Percentiles rank a stretch among this genome's conserved stretches.
These are phyloP conservation scores for Caenorhabditis angaria DNA, from an alignment of 2,888 invertebrate species.

Conservation along the genomic window DNA sequence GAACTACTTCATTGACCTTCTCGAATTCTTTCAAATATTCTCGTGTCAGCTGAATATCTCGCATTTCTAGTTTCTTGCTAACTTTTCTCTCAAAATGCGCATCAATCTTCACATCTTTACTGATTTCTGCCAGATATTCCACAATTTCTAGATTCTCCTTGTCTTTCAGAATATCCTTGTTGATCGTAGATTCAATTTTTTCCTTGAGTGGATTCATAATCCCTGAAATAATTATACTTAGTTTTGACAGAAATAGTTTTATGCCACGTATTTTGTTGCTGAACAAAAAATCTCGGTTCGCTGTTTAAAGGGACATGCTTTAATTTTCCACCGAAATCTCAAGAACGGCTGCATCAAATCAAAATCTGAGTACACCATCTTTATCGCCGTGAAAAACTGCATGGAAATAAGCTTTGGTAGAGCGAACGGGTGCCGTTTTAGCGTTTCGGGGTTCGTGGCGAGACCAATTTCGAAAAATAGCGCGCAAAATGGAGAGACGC, in stretches of 20 bases:
- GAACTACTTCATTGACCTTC: slow-evolving; percentile 33
- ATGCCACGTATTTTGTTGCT: background rate
- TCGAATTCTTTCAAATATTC: slow-evolving; percentile 37
- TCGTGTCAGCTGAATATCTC: slow-evolving; percentile 22
- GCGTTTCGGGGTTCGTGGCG: no score
- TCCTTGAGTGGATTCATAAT: slow-evolving; percentile 22
- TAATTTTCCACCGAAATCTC: no score
- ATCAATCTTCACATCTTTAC: slow-evolving; percentile 24
- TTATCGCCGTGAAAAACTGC: no score
- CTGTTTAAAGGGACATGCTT: no score
- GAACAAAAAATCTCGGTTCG: no score
- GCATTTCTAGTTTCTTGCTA: slow-evolving; percentile 29
- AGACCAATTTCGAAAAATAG: no score
- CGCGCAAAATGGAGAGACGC: no score
- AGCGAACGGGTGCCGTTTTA: no score
- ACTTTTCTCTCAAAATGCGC: slow-evolving; percentile 25
- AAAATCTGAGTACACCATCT: no score
- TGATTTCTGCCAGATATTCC: slow-evolving; percentile 25
- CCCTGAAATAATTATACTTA: slow-evolving; percentile 21
- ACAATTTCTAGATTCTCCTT: slow-evolving; percentile 23
- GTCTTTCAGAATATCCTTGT: slow-evolving; percentile 27
- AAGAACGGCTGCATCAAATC: no score
- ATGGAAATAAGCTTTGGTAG: no score
- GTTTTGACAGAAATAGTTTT: slow-evolving; percentile 10
- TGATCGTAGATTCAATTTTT: slow-evolving; percentile 24